A percentile compares a stretch with the other conserved stretches of the same genome.
phyloP scores from a whole-genome alignment of 37 sponge, comb jelly and placozoan species.

The Cliona cf. orientalis region DNA sequence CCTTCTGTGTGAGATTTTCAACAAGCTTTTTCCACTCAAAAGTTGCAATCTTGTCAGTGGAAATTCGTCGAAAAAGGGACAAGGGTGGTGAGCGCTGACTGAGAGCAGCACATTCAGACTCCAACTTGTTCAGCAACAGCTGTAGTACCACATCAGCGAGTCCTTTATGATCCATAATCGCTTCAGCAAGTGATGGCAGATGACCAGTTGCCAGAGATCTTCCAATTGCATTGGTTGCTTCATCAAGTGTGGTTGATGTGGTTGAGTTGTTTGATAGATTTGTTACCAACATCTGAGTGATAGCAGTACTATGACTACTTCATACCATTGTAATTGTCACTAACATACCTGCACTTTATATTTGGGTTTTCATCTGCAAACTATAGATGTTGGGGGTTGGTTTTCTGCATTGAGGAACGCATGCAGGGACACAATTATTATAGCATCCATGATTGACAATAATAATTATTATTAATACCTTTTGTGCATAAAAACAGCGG shows the following conservation, averaged over 20 bases:
- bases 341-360: background rate
- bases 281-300: too few relatives aligned
- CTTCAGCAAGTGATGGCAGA: background rate
- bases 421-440: too few relatives aligned
- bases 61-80: background rate
- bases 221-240: too few relatives aligned
- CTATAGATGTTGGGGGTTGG: too few relatives aligned
- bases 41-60: background rate
- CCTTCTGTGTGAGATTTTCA: background rate
- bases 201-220: background rate
- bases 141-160: background rate
- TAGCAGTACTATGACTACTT: too few relatives aligned
- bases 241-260: too few relatives aligned
- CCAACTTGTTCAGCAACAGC: background rate
- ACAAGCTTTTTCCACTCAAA: background rate
- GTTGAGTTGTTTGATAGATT: too few relatives aligned
- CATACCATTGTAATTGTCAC: too few relatives aligned
- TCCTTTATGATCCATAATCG: background rate
- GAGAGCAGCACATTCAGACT: background rate
- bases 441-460: too few relatives aligned
- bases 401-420: too few relatives aligned
- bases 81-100: background rate
- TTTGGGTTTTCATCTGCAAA: background rate
- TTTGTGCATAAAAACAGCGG: too few relatives aligned
- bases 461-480: too few relatives aligned